A percentile compares a stretch with the other conserved stretches of the same genome.
These are phyloP conservation scores for Dryobates pubescens DNA, from an alignment of 2,797 vertebrate species.

Conservation along the genomic window DNA sequence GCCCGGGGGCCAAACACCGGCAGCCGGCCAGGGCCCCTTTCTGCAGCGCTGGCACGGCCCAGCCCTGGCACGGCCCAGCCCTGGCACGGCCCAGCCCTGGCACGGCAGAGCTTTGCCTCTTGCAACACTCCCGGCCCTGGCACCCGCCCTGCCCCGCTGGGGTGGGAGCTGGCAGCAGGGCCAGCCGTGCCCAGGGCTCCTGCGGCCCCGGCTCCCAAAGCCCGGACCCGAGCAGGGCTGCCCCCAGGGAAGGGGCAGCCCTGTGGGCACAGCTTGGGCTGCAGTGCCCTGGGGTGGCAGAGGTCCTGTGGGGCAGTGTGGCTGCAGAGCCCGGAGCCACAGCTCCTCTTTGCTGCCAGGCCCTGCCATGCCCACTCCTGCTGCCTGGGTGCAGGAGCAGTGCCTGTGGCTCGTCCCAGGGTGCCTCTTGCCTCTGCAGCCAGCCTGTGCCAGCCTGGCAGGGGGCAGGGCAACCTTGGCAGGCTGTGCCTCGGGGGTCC, in stretches of 20 bases:
- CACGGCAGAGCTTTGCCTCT: conserved; percentile 18
- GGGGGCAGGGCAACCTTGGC: neutral
- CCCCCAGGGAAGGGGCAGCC: rapidly evolving
- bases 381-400: neutral
- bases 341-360: neutral
- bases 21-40: neutral
- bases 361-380: rapidly evolving
- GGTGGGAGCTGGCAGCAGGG: rapidly evolving
- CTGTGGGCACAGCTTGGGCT: neutral
- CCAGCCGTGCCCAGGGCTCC: neutral
- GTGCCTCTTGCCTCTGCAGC: rapidly evolving
- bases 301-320: rapidly evolving
- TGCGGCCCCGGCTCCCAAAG: neutral
- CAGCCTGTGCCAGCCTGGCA: neutral
- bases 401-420: neutral
- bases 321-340: neutral
- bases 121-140: neutral
- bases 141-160: neutral
- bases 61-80: neutral
- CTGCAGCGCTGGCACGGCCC: neutral
- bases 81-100: neutral
- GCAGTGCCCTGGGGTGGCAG: neutral
- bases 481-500: neutral
- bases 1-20: conserved; percentile 56
- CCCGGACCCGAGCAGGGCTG: neutral